Conservation (phyloP, 1,140 invertebrate genomes). For the Zaprionus vittiger region DNA sequence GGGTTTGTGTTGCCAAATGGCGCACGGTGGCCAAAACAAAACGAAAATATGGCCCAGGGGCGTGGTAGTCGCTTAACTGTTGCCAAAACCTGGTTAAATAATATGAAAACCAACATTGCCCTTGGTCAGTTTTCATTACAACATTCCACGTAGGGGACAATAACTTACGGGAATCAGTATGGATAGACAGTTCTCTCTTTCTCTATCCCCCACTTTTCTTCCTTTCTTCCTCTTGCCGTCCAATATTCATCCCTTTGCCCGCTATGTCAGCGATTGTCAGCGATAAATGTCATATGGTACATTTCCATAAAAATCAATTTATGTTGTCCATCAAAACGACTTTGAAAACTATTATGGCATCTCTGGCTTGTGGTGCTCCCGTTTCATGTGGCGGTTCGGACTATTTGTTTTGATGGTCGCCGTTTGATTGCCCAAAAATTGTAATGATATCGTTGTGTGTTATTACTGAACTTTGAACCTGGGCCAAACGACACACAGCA, state of each 20-base stretch:
- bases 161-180: background rate
- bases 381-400: constrained; percentile 24
- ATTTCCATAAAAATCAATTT: constrained; percentile 70
- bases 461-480: constrained; percentile 45
- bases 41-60: constrained; percentile 51
- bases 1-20: constrained; percentile 69
- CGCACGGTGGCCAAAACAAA: constrained; percentile 55
- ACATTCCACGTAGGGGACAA: background rate
- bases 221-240: background rate
- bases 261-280: background rate
- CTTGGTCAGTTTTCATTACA: constrained; percentile 14
- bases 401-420: constrained; percentile 31
- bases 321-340: constrained; percentile 53
- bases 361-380: constrained; percentile 21
- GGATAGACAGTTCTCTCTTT: background rate
- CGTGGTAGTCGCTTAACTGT: constrained; percentile 19
- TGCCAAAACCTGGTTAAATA: constrained; percentile 56
- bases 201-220: background rate
- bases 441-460: constrained; percentile 66
- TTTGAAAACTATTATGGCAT: constrained; percentile 58
- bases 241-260: background rate
- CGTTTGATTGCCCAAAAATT: constrained; percentile 53
- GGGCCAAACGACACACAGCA: constrained; percentile 50
- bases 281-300: constrained; percentile 37
- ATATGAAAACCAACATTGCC: constrained; percentile 7